A percentile compares a stretch with the other conserved stretches of the same genome.
phyloP scores from a whole-genome alignment of 2,797 vertebrate species.

The Danio albolineatus region DNA sequence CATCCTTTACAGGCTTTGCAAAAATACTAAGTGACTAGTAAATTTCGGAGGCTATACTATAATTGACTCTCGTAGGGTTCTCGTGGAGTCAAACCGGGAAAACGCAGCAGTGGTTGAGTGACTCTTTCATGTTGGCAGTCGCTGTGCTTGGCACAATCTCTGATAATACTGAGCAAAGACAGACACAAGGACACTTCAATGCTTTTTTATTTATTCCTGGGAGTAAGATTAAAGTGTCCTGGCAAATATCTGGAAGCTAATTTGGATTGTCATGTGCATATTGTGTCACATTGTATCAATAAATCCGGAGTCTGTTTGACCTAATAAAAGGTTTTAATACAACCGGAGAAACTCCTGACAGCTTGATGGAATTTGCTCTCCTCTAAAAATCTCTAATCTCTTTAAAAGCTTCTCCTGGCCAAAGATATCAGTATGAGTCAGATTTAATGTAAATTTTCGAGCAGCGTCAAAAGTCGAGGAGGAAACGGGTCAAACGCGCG shows the following conservation, averaged over 20 bases:
- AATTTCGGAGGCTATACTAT: conserved; percentile 19
- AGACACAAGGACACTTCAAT: conserved; percentile 27
- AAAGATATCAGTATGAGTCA: conserved; percentile 45
- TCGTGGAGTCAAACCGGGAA: not conserved
- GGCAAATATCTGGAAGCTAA: conserved; percentile 30
- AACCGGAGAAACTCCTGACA: conserved; percentile 26
- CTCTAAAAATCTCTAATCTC: conserved; percentile 52
- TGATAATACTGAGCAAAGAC: conserved; percentile 38
- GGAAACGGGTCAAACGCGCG: not conserved
- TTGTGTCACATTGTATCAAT: conserved; percentile 36
- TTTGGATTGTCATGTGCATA: conserved; percentile 43
- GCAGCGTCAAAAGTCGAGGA: conserved; percentile 16
- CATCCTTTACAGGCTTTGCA: conserved; percentile 11
- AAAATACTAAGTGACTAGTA: conserved; percentile 6
- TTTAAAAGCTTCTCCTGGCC: conserved; percentile 58
- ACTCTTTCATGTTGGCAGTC: conserved; percentile 34
- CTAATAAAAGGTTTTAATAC: conserved; percentile 49
- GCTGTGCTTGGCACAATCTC: conserved; percentile 28
- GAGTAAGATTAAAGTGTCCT: conserved; percentile 35
- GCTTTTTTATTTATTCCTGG: conserved; percentile 3
- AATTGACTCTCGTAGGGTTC: conserved; percentile 13
- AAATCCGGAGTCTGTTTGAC: conserved; percentile 41
- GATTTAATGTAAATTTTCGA: conserved; percentile 10
- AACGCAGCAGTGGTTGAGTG: not conserved
- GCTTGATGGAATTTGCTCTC: conserved; percentile 50